Conservation (phyloP, 2,113 vertebrate genomes). For the Xyrauchen texanus region DNA sequence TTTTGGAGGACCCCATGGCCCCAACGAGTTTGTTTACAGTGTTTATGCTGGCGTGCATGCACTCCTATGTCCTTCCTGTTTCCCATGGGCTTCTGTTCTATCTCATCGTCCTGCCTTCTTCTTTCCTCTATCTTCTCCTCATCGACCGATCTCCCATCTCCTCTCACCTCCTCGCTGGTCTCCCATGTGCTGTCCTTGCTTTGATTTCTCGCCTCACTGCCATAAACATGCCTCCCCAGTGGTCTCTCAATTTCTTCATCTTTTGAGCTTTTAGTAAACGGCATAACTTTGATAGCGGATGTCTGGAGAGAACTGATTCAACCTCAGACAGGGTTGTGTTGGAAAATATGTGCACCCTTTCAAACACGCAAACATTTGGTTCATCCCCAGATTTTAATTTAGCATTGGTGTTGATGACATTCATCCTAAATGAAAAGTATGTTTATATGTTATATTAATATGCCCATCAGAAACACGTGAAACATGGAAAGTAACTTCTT, state of each 20-base stretch:
- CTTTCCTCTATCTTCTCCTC: conserved; percentile 44
- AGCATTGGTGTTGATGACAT: not conserved
- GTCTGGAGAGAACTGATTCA: conserved; percentile 51
- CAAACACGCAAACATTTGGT: conserved; percentile 42
- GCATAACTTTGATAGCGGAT: conserved; percentile 47
- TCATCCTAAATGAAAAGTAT: not conserved
- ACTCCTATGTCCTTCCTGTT: conserved; percentile 50
- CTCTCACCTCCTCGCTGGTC: conserved; percentile 42
- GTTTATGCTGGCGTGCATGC: conserved; percentile 44
- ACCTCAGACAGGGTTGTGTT: conserved; percentile 5
- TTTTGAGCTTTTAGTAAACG: conserved; percentile 46
- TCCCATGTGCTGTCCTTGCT: conserved; percentile 50
- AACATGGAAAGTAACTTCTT: too few relatives aligned
- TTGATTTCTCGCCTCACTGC: conserved; percentile 55
- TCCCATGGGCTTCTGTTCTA: conserved; percentile 49
- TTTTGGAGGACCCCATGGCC: conserved; percentile 41
- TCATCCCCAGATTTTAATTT: conserved; percentile 50
- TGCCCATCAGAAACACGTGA: too few relatives aligned
- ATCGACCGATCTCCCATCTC: conserved; percentile 36
- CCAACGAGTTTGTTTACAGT: conserved; percentile 55
- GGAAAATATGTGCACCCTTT: conserved; percentile 9
- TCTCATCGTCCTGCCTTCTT: conserved; percentile 45
- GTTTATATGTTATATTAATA: too few relatives aligned
- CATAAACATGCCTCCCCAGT: conserved; percentile 60
- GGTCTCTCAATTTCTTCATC: conserved; percentile 58